Base-by-base conservation (phyloP, 1,140 invertebrate genomes). In the Plutomurus gul region DNA sequence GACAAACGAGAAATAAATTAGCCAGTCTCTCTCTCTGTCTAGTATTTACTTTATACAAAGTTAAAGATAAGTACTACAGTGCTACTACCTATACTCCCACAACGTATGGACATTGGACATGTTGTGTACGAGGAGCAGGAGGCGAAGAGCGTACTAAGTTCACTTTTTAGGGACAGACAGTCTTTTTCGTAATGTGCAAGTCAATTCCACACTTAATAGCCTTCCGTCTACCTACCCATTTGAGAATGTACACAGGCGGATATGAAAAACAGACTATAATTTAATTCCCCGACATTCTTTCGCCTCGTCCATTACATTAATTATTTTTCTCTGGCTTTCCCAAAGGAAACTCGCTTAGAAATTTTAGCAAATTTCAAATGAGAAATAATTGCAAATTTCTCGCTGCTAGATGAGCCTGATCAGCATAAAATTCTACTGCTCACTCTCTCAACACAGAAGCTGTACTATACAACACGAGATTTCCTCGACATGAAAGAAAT, bases 1-100 rank as follows among this genome's bases (percentile, higher is more conserved):
- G 56, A 65, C 56, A 65, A 65, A 65, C 56, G 56, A 65, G 56
- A 27, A 65, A 65, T 65, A 65, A 65, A 65, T 65, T 65, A 65
- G 56, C n/a, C 30, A 65, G 51, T 13, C 8, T 1, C 22, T 30
- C 13, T 33, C 30, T 30, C 27, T 33, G 36, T 30, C 56, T 65
- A 65, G 27, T 30, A 16, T 25, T 16, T 33, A 33, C 56, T 25
- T 10, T 56, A 56, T 22, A 13, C 22, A 27, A 11, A 16, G 51
- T 7, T 60, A 60, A 56, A 56, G 6, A 27, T 30, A 1, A 27
- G 13, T 43, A 43, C 39, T 43, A 43, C 39, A 43, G 39, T 43
- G n/a, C 2, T n/a, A n/a, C n/a, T n/a, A n/a, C n/a, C n/a, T n/a
- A n/a, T n/a, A n/a, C n/a, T n/a, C n/a, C n/a, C n/a, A n/a, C n/a